These are phyloP conservation scores for Herpailurus yagouaroundi DNA, from an alignment of 2,113 vertebrate genomes.

Conservation along the genomic window DNA sequence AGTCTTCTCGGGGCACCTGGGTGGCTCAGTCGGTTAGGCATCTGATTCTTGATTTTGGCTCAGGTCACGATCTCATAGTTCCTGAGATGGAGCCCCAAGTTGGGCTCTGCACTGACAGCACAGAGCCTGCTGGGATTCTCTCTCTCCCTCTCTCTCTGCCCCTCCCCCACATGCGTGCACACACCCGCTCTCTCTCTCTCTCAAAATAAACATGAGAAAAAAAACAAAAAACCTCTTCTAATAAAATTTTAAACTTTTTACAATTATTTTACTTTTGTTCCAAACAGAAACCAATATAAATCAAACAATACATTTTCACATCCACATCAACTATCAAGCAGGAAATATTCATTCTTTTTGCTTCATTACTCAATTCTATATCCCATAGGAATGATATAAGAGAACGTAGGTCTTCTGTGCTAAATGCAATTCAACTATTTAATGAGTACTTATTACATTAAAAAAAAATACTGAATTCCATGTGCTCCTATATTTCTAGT, in stretches of 20 bases:
- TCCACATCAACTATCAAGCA: background rate
- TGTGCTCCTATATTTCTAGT: background rate
- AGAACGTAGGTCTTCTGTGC: background rate
- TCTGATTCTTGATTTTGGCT: too few relatives aligned
- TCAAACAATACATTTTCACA: constrained; percentile 22
- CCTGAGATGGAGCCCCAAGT: too few relatives aligned
- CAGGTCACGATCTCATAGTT: too few relatives aligned
- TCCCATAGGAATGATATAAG: background rate
- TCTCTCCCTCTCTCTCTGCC: too few relatives aligned
- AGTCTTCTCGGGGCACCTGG: background rate
- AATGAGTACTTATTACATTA: background rate
- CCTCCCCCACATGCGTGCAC: too few relatives aligned
- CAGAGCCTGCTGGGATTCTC: too few relatives aligned
- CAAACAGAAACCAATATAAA: constrained; percentile 45
- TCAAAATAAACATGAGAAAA: too few relatives aligned
- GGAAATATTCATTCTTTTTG: background rate
- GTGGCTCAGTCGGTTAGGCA: too few relatives aligned
- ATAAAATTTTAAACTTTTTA: background rate
- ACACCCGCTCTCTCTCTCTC: too few relatives aligned
- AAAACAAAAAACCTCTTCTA: background rate
- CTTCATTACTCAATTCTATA: background rate
- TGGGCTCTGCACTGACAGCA: too few relatives aligned
- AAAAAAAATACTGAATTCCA: background rate
- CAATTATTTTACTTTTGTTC: constrained; percentile 48
- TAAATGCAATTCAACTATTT: constrained; percentile 21